Base-by-base conservation (phyloP, 2,113 vertebrate genomes). In the Notarius lentiginosus region DNA sequence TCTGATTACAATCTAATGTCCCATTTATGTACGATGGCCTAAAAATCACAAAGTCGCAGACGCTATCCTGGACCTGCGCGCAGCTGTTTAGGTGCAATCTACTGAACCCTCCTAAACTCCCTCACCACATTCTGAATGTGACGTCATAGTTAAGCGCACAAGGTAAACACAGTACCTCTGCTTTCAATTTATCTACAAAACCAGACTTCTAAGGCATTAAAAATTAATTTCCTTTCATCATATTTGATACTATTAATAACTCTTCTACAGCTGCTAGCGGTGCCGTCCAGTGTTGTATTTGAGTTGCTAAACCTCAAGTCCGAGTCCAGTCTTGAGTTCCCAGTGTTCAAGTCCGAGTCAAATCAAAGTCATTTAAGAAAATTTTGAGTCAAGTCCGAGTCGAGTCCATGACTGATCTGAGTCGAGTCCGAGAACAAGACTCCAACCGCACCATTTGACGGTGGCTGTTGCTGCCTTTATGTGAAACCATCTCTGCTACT, bases 1-100 rank as follows among this genome's bases (percentile, higher is more conserved):
- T 91, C 70, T 93, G 92, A 93, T 94, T 94, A 93, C 86, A 89
- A 91, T 92, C 88, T 94, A 90, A 93, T 89, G 91, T 92, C 92
- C 88, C 47, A 79, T 92, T 93, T 93, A 89, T 90, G 92, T 91
- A 91, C 87, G 63, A 92, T 84, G 82, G 84, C 68, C 91, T 91
- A 83, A 90, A 79, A 56, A 56, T 87, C 15, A 20, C 65, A 73
- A 82, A 86, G 30, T 56, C 84, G 77, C 68, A 76, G 58, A 14
- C 6, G 49, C 55, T 27, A 20, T 51, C 5, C 20, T 66, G 47
- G 27, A 41, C 47, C 17, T 77, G 34, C 10, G 34, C 56, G 34
- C 53, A 79, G 77, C 77, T 79, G 51, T 30, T 55, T 79, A 53
- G n/a, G 53, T 56, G 12, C 76, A 56, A 34, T 34, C n/a, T 56